Evolutionary conservation across 1,140 invertebrate genomes (phyloP), one percentile per base, ranked within the genome.

Genomic region (Ostrea denselamellosa): DNA sequence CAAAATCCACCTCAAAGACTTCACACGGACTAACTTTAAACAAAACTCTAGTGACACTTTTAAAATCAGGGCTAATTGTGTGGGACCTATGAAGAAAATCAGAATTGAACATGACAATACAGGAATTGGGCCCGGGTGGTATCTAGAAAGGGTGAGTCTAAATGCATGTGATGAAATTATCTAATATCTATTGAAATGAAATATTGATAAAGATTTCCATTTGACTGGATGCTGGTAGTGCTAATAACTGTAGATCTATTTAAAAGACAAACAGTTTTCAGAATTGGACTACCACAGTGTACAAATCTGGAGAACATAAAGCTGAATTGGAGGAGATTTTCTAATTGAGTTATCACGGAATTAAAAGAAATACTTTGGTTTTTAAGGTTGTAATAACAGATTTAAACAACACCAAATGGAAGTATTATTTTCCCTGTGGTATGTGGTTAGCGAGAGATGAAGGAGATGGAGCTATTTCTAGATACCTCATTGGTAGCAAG

Each of bases 41-140:
- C 86, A 89, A 83, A 92, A 92, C 44, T 89, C 89, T 87, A 95
- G 92, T 85, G 93, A 93, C 83, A 89, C 92, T 0, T 95, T 95
- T 84, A 91, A 89, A 62, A 81, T 95, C 12, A 92, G 93, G 65
- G 88, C 93, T 14, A 93, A 92, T 56, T 95, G 94, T 92, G 94
- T 95, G 56, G 95, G 95, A 51, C 93, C 93, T 14, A 91, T 95
- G 90, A 93, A 86, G 9, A 95, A 95, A 90, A 89, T 95, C 2
- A 89, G 92, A 71, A 92, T 95, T 28, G 93, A 95, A 82, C 95
- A 95, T 90, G 95, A 95, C 89, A 95, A 95, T 84, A 93, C 92
- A n/a, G 95, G 95, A 28, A 83, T 93, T 19, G 92, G 87, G 2
- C 89, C 95, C n/a, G 94, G 94, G 14, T 95, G 95, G 95, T 95